Conservation (phyloP, 2,113 vertebrate genomes). For the Indicator indicator region DNA sequence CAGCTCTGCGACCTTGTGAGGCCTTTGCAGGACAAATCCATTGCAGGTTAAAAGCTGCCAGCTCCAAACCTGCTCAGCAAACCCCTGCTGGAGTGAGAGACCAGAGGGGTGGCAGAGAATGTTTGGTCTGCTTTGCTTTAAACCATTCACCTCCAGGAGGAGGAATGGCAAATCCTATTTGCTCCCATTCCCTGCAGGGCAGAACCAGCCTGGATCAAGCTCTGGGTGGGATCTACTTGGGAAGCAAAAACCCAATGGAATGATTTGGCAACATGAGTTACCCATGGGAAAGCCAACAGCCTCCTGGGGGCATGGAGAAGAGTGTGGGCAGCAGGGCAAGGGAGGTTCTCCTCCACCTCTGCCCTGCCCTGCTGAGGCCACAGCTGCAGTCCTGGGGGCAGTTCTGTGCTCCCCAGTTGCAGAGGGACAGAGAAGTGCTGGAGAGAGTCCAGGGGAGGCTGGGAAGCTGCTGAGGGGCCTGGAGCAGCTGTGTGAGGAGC, state of each 20-base stretch:
- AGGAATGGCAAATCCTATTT: not conserved
- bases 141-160: not conserved
- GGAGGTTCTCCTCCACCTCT: too few species aligned
- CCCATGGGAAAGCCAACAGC: too few species aligned
- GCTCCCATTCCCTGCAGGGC: not conserved
- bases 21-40: conserved; percentile 39
- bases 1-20: not conserved
- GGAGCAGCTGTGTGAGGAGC: too few species aligned
- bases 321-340: too few species aligned
- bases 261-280: too few species aligned
- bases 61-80: conserved; percentile 26
- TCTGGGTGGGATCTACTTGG: not conserved
- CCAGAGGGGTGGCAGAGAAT: fast-evolving
- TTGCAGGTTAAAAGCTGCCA: conserved; percentile 41
- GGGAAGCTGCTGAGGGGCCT: too few species aligned
- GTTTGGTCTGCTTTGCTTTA: not conserved
- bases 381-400: too few species aligned
- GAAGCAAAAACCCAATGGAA: not conserved
- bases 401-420: too few species aligned
- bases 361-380: too few species aligned
- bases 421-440: too few species aligned
- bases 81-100: not conserved
- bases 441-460: too few species aligned
- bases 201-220: not conserved
- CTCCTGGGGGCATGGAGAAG: too few species aligned